phyloP scores from a whole-genome alignment of 2,888 invertebrate species.

The Podabrus alpinus region DNA sequence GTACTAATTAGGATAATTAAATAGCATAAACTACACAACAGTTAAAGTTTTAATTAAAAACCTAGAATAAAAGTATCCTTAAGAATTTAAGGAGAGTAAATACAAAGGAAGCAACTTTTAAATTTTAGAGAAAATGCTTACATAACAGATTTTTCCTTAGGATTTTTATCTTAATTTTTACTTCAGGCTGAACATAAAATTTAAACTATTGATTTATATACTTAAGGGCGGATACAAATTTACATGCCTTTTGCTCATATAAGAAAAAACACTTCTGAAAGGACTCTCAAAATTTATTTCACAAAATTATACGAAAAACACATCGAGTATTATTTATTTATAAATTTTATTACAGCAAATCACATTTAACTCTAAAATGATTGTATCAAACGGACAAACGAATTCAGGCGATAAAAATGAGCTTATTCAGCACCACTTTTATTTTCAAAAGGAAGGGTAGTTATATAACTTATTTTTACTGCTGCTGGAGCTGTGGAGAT shows the following conservation, averaged over 20 bases:
- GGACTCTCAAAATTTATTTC: background rate
- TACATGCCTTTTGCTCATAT: background rate
- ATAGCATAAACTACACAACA: background rate
- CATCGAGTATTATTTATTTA: background rate
- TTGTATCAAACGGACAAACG: slow-evolving; percentile 28
- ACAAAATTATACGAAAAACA: background rate
- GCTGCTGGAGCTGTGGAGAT: slow-evolving; percentile 25
- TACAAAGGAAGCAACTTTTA: background rate
- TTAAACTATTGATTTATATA: background rate
- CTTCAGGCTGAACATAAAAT: background rate
- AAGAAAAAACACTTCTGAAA: background rate
- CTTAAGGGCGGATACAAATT: background rate
- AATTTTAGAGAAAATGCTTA: background rate
- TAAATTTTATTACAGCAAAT: slow-evolving; percentile 9
- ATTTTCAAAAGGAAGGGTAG: slow-evolving; percentile 28
- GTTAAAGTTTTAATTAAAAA: background rate
- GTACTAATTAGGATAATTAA: background rate
- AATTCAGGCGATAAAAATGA: slow-evolving; percentile 28
- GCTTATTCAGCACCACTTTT: slow-evolving; percentile 31
- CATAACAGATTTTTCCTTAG: background rate
- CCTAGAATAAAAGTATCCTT: background rate
- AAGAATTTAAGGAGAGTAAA: background rate
- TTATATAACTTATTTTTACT: slow-evolving; percentile 32
- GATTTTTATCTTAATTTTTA: background rate
- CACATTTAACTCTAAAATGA: slow-evolving; percentile 25